Evolutionary conservation across 2,113 vertebrate species (phyloP).

Genomic region (Dasyprocta punctata): DNA sequence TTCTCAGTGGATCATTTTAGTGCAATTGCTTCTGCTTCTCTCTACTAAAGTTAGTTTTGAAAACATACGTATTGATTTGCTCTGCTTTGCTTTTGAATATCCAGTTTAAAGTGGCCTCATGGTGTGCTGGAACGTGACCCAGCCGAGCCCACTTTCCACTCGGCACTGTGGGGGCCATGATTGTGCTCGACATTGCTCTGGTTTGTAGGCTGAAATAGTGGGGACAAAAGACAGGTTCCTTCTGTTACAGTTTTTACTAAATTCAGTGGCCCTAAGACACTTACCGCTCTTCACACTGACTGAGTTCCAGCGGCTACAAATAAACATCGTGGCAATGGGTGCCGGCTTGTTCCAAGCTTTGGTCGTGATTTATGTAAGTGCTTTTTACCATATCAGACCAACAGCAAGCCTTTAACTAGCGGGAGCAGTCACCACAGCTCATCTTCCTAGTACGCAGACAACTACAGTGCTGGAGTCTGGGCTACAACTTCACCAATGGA

Average conservation of each 20-base stretch:
- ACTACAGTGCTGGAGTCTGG: background rate
- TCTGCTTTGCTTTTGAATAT: background rate
- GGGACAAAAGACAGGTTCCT: background rate
- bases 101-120: background rate
- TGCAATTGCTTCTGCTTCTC: background rate
- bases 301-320: background rate
- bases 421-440: background rate
- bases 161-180: background rate
- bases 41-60: background rate
- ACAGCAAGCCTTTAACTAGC: background rate
- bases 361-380: background rate
- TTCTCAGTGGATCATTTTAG: background rate
- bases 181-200: too few relatives aligned
- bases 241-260: background rate
- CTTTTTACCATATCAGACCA: background rate
- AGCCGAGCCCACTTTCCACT: background rate
- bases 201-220: background rate
- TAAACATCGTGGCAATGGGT: background rate
- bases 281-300: background rate
- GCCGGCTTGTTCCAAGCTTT: background rate
- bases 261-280: background rate
- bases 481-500: background rate
- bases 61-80: background rate
- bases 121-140: background rate
- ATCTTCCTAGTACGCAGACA: background rate